Evolutionary conservation across 2,797 vertebrate genomes (phyloP), one percentile per base, ranked within the genome.

Genomic region (Sebastes miniatus): DNA sequence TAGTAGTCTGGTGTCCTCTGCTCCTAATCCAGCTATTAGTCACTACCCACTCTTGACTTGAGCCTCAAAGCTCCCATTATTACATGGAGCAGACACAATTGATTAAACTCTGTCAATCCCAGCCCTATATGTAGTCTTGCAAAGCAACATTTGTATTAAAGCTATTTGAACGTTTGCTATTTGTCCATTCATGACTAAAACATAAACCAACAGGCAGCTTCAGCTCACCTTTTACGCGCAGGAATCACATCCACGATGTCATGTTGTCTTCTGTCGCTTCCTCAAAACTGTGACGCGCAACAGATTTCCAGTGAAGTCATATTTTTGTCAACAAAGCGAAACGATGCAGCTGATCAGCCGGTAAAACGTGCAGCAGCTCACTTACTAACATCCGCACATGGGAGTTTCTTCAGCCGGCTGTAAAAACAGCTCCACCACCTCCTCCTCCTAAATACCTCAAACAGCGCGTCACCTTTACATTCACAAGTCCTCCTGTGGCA

Each of bases 11-110:
- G 18, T 57, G 59, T 9, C 3, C 61, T 32, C 68, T 27, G 22
- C n/a, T 67, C 68, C 82, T 57, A 22, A 78, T 86, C 79, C 87
- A 85, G 81, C 58, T 56, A 92, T 88, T 86, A 87, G 83, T 88
- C 89, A 13, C 68, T 36, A 67, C 74, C 69, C 62, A 22, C 25
- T 56, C 77, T 78, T 77, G 84, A 85, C 69, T 69, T 31, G 2
- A 16, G 74, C 36, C 63, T 43, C 73, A 66, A 11, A 76, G 61
- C 25, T 58, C 52, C 10, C 70, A 70, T 87, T 81, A 86, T 84
- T 73, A 76, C 79, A 56, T 34, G 5, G 25, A 66, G 20, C 1
- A 13, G 36, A 64, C 61, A 47, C 22, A 11, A 69, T 63, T 61
- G 73, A 86, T 82, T 36, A 10, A 10, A 14, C 58, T 25, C 24